Evolutionary conservation across 2,888 invertebrate species (phyloP), one percentile per base, ranked within the genome.

Genomic region (Parapristionchus giblindavisi): DNA sequence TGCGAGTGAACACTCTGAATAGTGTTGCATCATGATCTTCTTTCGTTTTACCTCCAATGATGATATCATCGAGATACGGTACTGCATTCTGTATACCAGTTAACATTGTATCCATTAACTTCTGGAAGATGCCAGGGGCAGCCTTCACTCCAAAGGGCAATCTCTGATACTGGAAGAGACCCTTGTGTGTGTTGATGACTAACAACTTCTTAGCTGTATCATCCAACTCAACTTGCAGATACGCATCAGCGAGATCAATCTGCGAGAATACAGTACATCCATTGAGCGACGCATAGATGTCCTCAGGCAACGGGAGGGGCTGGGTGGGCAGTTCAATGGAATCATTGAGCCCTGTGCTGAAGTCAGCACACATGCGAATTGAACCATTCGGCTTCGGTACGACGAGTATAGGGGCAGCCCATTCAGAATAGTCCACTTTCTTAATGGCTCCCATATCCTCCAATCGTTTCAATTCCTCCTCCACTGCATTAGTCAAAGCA

Each of bases 91-190:
- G 52, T 14, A 82, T 61, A 24, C 79, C 83, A 29, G 63, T 38
- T 17, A 77, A 54, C 76, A 81, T 75, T 17, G 43, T 6, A 43
- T 83, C 82, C 71, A 82, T 80, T 27, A 77, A 38, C 24, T 60
- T 24, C 51, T 83, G 83, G 72, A 83, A 83, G 29, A 77, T 79
- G 51, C 60, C 78, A 5, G 84, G 80, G 3, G 81, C 81, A 1
- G 79, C 51, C 51, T 80, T 81, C 24, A 84, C 75, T 29, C 83
- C 84, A 56, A 83, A 84, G 1, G 82, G 77, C 17, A 84, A 58
- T 0, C 84, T 72, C 8, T 79, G 71, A 76, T 76, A 84, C 4
- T 60, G 40, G 77, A 52, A 84, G 5, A 83, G 52, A 1, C 84
- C 84, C 29, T 65, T 60, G 65, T 83, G 83, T 6, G 84, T 83